Evolutionary conservation across 1,140 invertebrate species (phyloP).

Genomic region (Lethrus apterus): DNA sequence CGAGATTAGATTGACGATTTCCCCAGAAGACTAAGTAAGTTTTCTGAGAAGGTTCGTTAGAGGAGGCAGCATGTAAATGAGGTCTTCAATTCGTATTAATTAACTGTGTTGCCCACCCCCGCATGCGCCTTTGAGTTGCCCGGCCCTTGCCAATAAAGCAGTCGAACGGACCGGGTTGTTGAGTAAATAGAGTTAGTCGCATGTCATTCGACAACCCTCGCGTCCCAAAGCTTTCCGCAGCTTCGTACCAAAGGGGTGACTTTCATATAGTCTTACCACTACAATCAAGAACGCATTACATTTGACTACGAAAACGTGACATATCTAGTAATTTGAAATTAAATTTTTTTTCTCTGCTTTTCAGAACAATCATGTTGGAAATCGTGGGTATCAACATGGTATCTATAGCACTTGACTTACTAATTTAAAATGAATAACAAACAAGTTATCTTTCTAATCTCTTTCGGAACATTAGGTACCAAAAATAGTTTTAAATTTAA

Average conservation of each 20-base stretch:
- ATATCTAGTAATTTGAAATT: no score
- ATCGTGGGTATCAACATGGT: no score
- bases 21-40: slow-evolving; percentile 5
- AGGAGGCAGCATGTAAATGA: slow-evolving; percentile 25
- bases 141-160: slow-evolving; percentile 28
- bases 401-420: no score
- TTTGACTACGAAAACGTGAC: no score
- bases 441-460: no score
- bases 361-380: no score
- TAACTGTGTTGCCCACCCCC: slow-evolving; percentile 24
- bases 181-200: slow-evolving; percentile 31
- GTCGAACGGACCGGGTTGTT: slow-evolving; percentile 28
- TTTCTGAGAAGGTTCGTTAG: slow-evolving; percentile 24
- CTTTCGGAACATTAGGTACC: no score
- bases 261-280: slow-evolving; percentile 10
- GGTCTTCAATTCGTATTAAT: slow-evolving; percentile 29
- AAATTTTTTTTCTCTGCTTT: no score
- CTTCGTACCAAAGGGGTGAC: slow-evolving; percentile 22
- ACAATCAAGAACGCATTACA: slow-evolving; percentile 5
- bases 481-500: no score
- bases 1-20: slow-evolving; percentile 6
- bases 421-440: no score
- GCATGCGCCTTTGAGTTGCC: slow-evolving; percentile 25
- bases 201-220: slow-evolving; percentile 27
- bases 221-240: slow-evolving; percentile 20